Evolutionary conservation across 2,888 invertebrate genomes (phyloP).

Genomic region (Drosophila prostipennis): DNA sequence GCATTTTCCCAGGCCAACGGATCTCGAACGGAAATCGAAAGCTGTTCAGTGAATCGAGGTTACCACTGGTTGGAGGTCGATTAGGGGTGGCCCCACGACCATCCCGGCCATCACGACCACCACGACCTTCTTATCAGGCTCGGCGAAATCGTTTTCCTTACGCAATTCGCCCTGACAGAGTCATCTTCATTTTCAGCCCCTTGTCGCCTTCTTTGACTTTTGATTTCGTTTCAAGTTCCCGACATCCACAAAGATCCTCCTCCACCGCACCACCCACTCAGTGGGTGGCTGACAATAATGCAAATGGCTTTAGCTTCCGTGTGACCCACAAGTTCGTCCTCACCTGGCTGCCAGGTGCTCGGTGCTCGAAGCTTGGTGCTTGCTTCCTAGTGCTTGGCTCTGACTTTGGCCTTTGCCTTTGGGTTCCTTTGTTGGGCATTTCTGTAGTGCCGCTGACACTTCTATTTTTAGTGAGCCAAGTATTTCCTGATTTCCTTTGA

Average conservation of each 20-base stretch:
- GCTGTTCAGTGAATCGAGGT: constrained; percentile 65
- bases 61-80: constrained; percentile 39
- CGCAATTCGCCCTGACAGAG: constrained; percentile 56
- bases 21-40: constrained; percentile 70
- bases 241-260: constrained; percentile 32
- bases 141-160: constrained; percentile 63
- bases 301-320: constrained; percentile 75
- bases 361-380: background rate
- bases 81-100: constrained; percentile 30
- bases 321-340: constrained; percentile 49
- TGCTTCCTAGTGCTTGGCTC: background rate
- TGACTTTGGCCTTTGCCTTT: constrained; percentile 38
- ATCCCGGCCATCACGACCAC: background rate
- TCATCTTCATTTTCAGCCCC: constrained; percentile 33
- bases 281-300: constrained; percentile 63
- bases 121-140: constrained; percentile 31
- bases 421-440: constrained; percentile 26
- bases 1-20: constrained; percentile 46
- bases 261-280: background rate
- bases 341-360: constrained; percentile 23
- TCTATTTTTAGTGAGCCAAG: constrained; percentile 44
- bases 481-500: constrained; percentile 31
- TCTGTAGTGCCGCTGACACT: constrained; percentile 55
- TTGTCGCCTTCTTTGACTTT: constrained; percentile 56
- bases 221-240: constrained; percentile 62